Evolutionary conservation across 2,888 invertebrate species (phyloP), one percentile per base, ranked within the genome.

Genomic region (Tolmerus cingulatus): DNA sequence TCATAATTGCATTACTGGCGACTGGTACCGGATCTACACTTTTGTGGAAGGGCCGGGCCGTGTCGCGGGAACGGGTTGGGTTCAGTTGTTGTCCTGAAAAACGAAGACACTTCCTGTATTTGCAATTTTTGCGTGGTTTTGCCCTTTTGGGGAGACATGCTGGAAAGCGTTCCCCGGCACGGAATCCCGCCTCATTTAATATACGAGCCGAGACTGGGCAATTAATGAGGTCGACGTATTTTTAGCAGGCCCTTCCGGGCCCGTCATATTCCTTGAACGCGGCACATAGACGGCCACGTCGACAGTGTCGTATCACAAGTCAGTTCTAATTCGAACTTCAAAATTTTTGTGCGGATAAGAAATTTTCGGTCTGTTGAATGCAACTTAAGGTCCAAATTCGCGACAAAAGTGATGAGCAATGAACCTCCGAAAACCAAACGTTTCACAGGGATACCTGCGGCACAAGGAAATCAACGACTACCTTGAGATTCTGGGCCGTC

Each of bases 391-490:
- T 19, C 14, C 12, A 77, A 78, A 43, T 78, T 12, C 3, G 12
- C 9, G n/a, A 19, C 27, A n/a, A n/a, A 86, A 27, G 51, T 87
- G 30, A 88, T 89, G 88, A 88, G 87, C 40, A 87, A 46, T 46
- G 43, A 46, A 46, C 16, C 3, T 77, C 14, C 66, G 85, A 2
- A 89, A 88, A 2, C 92, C 92, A 8, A 90, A 92, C 89, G 89
- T 92, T 23, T 89, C 91, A 27, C 90, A 90, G 76, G 89, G 88
- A 14, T 92, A 92, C 89, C 88, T 92, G 79, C 90, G 90, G 0
- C 91, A 92, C 87, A 89, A 87, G 9, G 91, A 92, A 87, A 90
- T 92, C 23, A 90, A 91, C 88, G 90, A 90, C 87, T 92, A 93
- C 90, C 87, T 92, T 88, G 92, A 92, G 27, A 91, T 90, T 76